These are phyloP conservation scores for Trachemys scripta DNA, from an alignment of 2,113 vertebrate genomes.

Conservation along the genomic window DNA sequence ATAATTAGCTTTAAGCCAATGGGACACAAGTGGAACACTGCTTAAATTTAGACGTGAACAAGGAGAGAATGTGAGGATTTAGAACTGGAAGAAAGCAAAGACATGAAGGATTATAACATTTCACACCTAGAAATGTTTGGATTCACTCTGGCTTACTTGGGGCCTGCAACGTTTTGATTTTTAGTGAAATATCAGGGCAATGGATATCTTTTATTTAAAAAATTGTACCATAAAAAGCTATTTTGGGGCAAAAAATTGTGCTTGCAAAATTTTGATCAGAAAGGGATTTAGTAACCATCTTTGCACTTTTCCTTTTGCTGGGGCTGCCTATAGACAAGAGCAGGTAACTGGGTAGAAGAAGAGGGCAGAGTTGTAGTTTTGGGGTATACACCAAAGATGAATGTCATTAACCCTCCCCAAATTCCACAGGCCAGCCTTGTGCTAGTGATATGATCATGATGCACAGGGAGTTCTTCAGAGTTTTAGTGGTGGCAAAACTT, in stretches of 20 bases:
- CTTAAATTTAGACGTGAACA: background rate
- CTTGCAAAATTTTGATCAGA: background rate
- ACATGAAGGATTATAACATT: background rate
- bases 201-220: background rate
- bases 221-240: background rate
- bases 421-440: background rate
- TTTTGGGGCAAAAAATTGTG: background rate
- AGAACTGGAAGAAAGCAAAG: background rate
- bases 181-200: background rate
- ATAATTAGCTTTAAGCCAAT: background rate
- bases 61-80: background rate
- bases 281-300: background rate
- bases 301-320: background rate
- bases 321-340: fast-evolving
- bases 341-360: background rate
- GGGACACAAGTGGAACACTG: background rate
- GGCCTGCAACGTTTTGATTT: background rate
- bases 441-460: background rate
- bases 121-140: background rate
- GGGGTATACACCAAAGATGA: background rate
- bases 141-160: background rate
- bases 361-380: background rate
- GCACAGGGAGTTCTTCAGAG: background rate
- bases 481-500: background rate
- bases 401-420: background rate